Percentiles rank a stretch among this genome's conserved stretches.
Evolutionary conservation across 2,113 vertebrate genomes (phyloP).

Genomic region (Sterrhoptilus dennistouni): DNA sequence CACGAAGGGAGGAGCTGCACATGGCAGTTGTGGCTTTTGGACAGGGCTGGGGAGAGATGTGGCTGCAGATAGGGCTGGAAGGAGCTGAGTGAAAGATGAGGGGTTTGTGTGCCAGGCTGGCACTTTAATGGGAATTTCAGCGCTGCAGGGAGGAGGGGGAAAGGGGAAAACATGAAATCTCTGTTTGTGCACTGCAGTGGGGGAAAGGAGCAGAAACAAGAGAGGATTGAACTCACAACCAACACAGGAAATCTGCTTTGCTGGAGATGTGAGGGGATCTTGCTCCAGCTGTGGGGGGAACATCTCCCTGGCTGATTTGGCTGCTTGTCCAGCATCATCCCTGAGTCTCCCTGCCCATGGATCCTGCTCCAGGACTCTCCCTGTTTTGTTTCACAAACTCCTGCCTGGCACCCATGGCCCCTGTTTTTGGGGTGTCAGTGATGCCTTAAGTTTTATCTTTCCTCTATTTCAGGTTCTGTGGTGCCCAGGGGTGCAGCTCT

Average conservation of each 20-base stretch:
- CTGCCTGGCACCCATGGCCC: rapidly evolving
- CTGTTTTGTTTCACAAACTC: background rate
- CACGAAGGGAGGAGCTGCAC: background rate
- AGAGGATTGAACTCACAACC: background rate
- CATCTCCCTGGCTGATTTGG: background rate
- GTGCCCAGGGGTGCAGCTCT: no score
- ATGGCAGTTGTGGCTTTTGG: background rate
- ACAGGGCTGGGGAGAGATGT: background rate
- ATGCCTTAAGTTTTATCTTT: no score
- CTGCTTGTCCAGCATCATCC: background rate
- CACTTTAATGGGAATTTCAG: background rate
- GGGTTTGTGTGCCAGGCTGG: background rate
- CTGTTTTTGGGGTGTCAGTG: background rate
- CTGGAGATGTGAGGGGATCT: background rate
- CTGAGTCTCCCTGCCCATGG: background rate
- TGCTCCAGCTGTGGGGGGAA: no score
- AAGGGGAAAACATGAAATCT: background rate
- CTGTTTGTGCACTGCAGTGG: background rate
- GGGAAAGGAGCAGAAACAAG: background rate
- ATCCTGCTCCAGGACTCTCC: background rate
- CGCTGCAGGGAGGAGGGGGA: background rate
- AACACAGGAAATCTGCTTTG: background rate
- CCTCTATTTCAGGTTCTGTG: no score
- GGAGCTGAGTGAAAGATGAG: background rate
- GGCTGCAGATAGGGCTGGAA: background rate